Conservation (phyloP, 2,113 vertebrate genomes). For the Pomatostomus ruficeps region DNA sequence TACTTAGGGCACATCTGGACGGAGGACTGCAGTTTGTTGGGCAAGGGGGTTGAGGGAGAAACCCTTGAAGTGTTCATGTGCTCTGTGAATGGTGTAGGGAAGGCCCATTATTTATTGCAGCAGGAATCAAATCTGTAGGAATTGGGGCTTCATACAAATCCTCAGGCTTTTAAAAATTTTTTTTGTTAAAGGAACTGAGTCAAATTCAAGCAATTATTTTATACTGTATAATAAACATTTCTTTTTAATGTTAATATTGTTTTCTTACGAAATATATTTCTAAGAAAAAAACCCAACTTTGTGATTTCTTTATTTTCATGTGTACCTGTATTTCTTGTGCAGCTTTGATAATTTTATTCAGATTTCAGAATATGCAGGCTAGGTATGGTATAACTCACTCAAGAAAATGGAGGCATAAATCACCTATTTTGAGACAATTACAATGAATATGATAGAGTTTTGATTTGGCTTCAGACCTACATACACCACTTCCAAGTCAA, state of each 20-base stretch:
- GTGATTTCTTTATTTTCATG: not conserved
- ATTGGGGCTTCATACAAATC: slow-evolving; percentile 25
- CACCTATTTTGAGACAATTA: not conserved
- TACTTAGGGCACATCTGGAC: not conserved
- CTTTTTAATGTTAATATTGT: slow-evolving; percentile 67
- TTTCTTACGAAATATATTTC: slow-evolving; percentile 76
- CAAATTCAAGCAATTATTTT: slow-evolving; percentile 67
- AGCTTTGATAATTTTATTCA: not conserved
- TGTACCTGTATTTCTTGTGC: not conserved
- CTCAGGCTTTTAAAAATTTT: slow-evolving; percentile 31
- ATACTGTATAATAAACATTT: slow-evolving; percentile 71
- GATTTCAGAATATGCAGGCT: not conserved
- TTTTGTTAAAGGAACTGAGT: slow-evolving; percentile 15
- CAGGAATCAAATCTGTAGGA: not conserved
- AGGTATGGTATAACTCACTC: not conserved
- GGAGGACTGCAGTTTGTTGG: not conserved
- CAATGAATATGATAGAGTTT: not conserved
- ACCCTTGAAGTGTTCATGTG: not conserved
- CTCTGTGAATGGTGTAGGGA: not conserved
- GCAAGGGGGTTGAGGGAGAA: not conserved
- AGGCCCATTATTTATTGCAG: not conserved
- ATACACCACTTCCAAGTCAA: not conserved
- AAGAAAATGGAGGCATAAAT: not conserved
- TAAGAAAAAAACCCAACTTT: slow-evolving; percentile 49
- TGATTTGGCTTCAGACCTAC: not conserved